Base-by-base conservation (phyloP, 2,888 invertebrate genomes). In the Oscheius sp. region DNA sequence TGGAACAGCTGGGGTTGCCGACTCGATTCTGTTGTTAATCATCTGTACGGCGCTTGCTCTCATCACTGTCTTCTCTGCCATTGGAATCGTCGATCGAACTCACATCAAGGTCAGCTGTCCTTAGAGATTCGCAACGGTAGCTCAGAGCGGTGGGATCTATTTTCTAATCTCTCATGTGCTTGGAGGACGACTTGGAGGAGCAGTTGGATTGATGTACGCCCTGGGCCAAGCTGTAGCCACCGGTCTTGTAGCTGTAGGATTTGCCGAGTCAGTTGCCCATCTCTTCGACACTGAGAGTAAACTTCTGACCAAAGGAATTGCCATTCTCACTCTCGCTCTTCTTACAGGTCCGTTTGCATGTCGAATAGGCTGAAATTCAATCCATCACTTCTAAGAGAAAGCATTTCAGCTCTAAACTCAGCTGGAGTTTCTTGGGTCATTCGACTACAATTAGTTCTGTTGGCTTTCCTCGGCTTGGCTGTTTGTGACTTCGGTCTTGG, bases 371-470 rank as follows among this genome's bases (percentile, higher is more conserved):
- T n/a, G n/a, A n/a, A n/a, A 6, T 12, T 34, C 12, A 34, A 6
- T 34, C 37, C 12, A 34, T 10, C 37, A 45, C 17, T 45, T 15
- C n/a, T 45, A 37, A 33, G 37, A 37, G 15, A 12, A 31, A n/a
- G 17, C 10, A 17, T 64, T 82, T 37, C 83, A 89, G 89, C 92
- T 73, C 95, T 96, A 79, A 96, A 97, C 89, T 90, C 96, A 46
- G 95, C 96, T 29, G 96, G 96, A 45, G 96, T 97, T 0, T 96
- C 96, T 87, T 96, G 96, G 95, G 96, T 97, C 29, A 92, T 97
- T 69, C 94, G 96, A 86, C 89, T 96, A 65, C 96, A 97, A 87
- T 94, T 96, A 89, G 89, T 92, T 34, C 90, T 97, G 50, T 90
- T 96, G 27, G 89, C 95, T 79, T 91, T 95, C 66, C 90, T 97